phyloP scores from a whole-genome alignment of 1,140 invertebrate species.

The Solen grandis region DNA sequence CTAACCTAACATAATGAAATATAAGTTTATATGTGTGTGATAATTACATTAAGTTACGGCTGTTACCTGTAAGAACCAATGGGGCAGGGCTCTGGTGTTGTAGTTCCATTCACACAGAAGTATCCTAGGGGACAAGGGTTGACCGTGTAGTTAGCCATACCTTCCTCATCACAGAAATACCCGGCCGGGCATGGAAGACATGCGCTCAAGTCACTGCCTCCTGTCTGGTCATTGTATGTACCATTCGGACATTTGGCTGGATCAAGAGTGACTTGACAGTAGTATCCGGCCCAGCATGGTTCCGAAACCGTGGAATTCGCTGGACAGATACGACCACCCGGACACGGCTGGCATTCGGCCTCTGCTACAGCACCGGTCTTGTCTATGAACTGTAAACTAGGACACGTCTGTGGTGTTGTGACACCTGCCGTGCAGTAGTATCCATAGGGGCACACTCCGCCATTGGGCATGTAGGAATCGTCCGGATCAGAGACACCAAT shows the following conservation, averaged over 20 bases:
- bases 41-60: too few relatives aligned
- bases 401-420: constrained; percentile 62
- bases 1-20: too few relatives aligned
- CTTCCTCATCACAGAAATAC: constrained; percentile 73
- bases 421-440: constrained; percentile 76
- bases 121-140: constrained; percentile 74
- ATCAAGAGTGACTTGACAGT: constrained; percentile 62
- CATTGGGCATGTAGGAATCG: constrained; percentile 59
- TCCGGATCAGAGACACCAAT: constrained; percentile 68
- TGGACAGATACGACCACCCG: constrained; percentile 75
- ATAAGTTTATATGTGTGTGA: too few relatives aligned
- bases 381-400: constrained; percentile 69
- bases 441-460: constrained; percentile 75
- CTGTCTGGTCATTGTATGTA: constrained; percentile 74
- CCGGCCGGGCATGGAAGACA: constrained; percentile 75
- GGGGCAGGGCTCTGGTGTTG: constrained; percentile 69
- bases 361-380: constrained; percentile 70
- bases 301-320: constrained; percentile 70
- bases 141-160: constrained; percentile 70
- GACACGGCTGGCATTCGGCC: constrained; percentile 73
- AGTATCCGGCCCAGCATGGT: constrained; percentile 73
- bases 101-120: constrained; percentile 74
- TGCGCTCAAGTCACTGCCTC: constrained; percentile 66
- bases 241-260: constrained; percentile 64
- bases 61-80: constrained; percentile 77